Percentiles rank a stretch among this genome's conserved stretches.
phyloP scores from a whole-genome alignment of 1,140 invertebrate genomes.

The Neelides sp. region DNA sequence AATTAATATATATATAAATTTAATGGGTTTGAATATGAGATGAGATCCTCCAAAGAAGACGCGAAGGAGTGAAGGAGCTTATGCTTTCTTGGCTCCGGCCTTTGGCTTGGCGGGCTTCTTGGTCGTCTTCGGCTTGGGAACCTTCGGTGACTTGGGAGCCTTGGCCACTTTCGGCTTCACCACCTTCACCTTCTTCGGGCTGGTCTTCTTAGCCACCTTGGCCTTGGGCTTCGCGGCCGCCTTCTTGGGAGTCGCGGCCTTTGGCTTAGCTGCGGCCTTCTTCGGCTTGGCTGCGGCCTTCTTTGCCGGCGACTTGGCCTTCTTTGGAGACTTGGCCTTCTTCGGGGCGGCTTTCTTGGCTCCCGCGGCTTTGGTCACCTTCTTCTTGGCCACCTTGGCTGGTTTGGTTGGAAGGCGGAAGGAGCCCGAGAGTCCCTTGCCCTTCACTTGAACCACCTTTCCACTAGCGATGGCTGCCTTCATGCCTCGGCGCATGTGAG shows the following conservation, averaged over 20 bases:
- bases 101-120: slow-evolving; percentile 10
- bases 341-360: slow-evolving; percentile 23
- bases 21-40: too few relatives aligned
- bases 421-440: slow-evolving; percentile 47
- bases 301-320: not conserved
- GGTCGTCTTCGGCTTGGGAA: slow-evolving; percentile 11
- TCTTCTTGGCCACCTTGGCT: slow-evolving; percentile 32
- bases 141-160: slow-evolving; percentile 6
- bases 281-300: slow-evolving; percentile 18
- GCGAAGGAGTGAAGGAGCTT: not conserved
- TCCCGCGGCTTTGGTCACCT: slow-evolving; percentile 7
- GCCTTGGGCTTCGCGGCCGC: not conserved
- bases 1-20: too few relatives aligned
- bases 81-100: slow-evolving; percentile 5
- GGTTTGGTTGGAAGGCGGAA: slow-evolving; percentile 41
- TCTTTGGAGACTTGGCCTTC: slow-evolving; percentile 25
- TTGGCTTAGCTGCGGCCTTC: slow-evolving; percentile 28
- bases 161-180: slow-evolving; percentile 2
- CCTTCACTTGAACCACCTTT: slow-evolving; percentile 44
- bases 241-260: slow-evolving; percentile 1
- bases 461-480: slow-evolving; percentile 45
- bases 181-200: slow-evolving; percentile 7
- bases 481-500: slow-evolving; percentile 48
- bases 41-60: too few relatives aligned
- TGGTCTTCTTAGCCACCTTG: not conserved